Conservation (phyloP, 2,888 invertebrate species). For the Tinea semifulvella region DNA sequence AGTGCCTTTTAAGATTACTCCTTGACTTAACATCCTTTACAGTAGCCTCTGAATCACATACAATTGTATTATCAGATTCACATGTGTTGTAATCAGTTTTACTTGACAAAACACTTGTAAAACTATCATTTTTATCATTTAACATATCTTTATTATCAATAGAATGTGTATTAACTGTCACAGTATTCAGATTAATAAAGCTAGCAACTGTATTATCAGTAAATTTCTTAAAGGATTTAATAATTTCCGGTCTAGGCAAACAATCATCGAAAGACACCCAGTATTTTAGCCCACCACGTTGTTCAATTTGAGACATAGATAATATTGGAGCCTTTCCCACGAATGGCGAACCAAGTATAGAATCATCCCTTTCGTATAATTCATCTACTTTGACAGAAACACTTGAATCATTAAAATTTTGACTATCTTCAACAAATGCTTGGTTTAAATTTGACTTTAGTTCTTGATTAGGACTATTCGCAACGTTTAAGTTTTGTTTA, state of each 20-base stretch:
- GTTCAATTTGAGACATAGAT: conserved; percentile 48
- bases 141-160: conserved; percentile 14
- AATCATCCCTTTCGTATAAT: conserved; percentile 34
- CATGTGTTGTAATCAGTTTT: conserved; percentile 22
- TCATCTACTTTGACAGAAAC: not conserved
- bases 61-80: conserved; percentile 21
- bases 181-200: conserved; percentile 13
- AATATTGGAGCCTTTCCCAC: conserved; percentile 37
- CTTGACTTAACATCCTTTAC: not conserved
- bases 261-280: conserved; percentile 54
- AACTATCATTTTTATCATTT: conserved; percentile 20
- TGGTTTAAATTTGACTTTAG: conserved; percentile 38
- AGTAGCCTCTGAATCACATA: not conserved
- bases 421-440: conserved; percentile 37
- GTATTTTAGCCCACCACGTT: conserved; percentile 50
- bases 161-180: not conserved
- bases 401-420: too few species aligned
- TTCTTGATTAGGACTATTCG: not conserved
- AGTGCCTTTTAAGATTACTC: not conserved
- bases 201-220: conserved; percentile 17
- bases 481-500: too few species aligned
- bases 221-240: not conserved
- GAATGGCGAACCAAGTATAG: conserved; percentile 40
- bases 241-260: conserved; percentile 9
- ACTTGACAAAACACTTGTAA: conserved; percentile 26